These are phyloP conservation scores for Amphipoea oculea DNA, from an alignment of 2,888 invertebrate genomes.

Conservation along the genomic window DNA sequence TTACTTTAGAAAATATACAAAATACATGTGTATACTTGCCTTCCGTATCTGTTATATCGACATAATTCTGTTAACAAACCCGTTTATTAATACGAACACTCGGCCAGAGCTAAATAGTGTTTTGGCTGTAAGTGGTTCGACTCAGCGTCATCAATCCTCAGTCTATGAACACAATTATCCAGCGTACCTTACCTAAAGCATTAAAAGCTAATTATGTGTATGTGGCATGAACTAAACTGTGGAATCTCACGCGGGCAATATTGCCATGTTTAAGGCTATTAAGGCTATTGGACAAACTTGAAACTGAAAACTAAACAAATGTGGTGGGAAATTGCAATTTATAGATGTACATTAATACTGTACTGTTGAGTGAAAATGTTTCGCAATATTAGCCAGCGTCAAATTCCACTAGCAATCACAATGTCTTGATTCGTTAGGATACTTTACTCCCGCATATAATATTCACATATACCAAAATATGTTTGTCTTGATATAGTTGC, in stretches of 20 bases:
- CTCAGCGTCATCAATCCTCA: slow-evolving; percentile 76
- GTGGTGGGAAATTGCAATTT: slow-evolving; percentile 50
- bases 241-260: slow-evolving; percentile 83
- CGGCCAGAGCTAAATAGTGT: slow-evolving; percentile 64
- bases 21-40: slow-evolving; percentile 75
- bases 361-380: slow-evolving; percentile 57
- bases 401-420: slow-evolving; percentile 84
- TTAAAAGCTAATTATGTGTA: slow-evolving; percentile 89
- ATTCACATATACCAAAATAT: slow-evolving; percentile 90
- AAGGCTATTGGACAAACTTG: slow-evolving; percentile 48
- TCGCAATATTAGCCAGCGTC: slow-evolving; percentile 77
- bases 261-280: slow-evolving; percentile 65
- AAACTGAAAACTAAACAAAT: slow-evolving; percentile 55
- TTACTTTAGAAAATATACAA: slow-evolving; percentile 84
- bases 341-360: slow-evolving; percentile 64
- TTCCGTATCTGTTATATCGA: slow-evolving; percentile 61
- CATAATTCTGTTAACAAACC: slow-evolving; percentile 67
- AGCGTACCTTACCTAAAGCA: slow-evolving; percentile 90
- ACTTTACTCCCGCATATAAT: slow-evolving; percentile 85
- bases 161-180: slow-evolving; percentile 90
- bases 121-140: slow-evolving; percentile 61
- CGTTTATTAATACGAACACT: slow-evolving; percentile 58
- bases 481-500: slow-evolving; percentile 90
- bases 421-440: slow-evolving; percentile 82
- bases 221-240: slow-evolving; percentile 88